These are phyloP conservation scores for Branchinecta lynchi DNA, from an alignment of 1,140 invertebrate species.

Conservation along the genomic window DNA sequence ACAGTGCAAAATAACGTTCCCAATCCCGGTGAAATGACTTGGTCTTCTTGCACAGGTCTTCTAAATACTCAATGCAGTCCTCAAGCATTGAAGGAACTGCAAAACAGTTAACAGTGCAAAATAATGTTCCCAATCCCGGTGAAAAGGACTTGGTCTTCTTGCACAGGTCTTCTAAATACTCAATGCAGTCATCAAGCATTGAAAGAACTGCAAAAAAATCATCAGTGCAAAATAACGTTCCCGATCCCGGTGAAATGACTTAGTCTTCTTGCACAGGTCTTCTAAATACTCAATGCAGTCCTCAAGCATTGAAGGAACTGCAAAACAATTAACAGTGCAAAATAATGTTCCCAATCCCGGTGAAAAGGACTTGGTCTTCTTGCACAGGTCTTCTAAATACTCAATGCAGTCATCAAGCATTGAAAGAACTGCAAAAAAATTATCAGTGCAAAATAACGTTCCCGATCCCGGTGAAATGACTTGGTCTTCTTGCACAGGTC, in stretches of 20 bases:
- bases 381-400: conserved; percentile 52
- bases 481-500: conserved; percentile 37
- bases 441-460: background rate
- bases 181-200: conserved; percentile 82
- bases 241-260: conserved; percentile 38
- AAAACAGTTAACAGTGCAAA: conserved; percentile 28
- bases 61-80: conserved; percentile 69
- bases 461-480: conserved; percentile 37
- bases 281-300: conserved; percentile 73
- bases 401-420: conserved; percentile 84
- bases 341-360: too few species aligned
- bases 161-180: conserved; percentile 53
- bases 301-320: conserved; percentile 81
- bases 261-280: conserved; percentile 37
- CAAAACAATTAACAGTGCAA: conserved; percentile 28
- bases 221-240: background rate
- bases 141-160: conserved; percentile 43
- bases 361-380: conserved; percentile 43
- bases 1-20: background rate
- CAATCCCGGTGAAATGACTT: conserved; percentile 38
- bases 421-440: conserved; percentile 50
- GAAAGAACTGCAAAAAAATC: conserved; percentile 50
- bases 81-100: conserved; percentile 81
- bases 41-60: conserved; percentile 41
- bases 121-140: too few species aligned